These are phyloP conservation scores for Callinectes sapidus DNA, from an alignment of 2,888 invertebrate genomes.

Conservation along the genomic window DNA sequence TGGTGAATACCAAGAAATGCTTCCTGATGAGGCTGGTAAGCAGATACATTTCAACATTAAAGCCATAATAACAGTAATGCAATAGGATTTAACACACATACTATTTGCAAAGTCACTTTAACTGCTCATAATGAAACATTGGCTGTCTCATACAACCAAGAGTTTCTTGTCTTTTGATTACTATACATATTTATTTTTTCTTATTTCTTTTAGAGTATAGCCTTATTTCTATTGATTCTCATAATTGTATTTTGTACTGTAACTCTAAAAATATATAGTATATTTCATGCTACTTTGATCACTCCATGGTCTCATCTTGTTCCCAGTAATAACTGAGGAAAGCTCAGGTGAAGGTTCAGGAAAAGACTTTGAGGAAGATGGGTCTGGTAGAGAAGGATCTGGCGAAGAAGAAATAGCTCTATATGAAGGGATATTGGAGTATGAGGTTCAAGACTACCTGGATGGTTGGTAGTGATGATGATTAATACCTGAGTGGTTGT, in stretches of 20 bases:
- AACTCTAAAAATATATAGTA: no score
- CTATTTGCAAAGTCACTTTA: background rate
- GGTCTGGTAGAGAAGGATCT: slow-evolving; percentile 42
- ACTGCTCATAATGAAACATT: background rate
- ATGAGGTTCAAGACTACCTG: slow-evolving; percentile 24
- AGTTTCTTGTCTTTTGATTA: background rate
- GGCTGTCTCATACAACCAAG: background rate
- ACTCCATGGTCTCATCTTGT: background rate
- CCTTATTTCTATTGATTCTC: background rate
- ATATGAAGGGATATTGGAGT: background rate
- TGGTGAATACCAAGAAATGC: slow-evolving; percentile 33
- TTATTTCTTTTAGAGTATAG: background rate
- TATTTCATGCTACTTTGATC: background rate
- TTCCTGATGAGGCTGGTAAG: slow-evolving; percentile 40
- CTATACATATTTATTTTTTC: background rate
- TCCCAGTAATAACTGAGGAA: slow-evolving; percentile 39
- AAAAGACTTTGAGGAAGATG: slow-evolving; percentile 22
- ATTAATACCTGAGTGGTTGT: background rate
- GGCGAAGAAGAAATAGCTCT: slow-evolving; percentile 34
- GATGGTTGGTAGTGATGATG: slow-evolving; percentile 32
- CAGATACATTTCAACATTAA: background rate
- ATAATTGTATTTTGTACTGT: background rate
- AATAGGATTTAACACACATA: background rate
- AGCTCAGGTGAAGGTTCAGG: slow-evolving; percentile 28
- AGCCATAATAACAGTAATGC: background rate